Percentiles rank a stretch among this genome's conserved stretches.
These are phyloP conservation scores for Agrotis exclamationis DNA, from an alignment of 2,888 invertebrate species.

Conservation along the genomic window DNA sequence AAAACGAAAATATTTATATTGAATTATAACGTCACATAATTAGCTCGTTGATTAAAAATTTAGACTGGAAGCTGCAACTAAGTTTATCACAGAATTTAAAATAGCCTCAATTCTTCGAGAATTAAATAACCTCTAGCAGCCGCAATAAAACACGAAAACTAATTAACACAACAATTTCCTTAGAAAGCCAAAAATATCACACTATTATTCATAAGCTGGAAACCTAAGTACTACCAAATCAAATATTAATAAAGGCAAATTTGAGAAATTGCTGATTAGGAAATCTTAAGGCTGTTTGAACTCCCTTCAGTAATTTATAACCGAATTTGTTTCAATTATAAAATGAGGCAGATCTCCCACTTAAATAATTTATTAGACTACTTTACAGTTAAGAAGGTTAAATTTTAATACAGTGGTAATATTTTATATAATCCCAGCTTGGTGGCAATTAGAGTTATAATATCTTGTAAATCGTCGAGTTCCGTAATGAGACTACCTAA, in stretches of 20 bases:
- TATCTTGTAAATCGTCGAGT: not conserved
- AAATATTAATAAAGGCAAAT: slow-evolving; percentile 59
- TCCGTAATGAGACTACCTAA: not conserved
- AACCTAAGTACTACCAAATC: slow-evolving; percentile 47
- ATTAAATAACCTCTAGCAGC: not conserved
- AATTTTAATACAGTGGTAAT: slow-evolving; percentile 14
- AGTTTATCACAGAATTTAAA: too few species aligned
- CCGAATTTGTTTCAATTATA: slow-evolving; percentile 62
- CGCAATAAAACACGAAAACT: not conserved
- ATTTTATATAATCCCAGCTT: slow-evolving; percentile 14
- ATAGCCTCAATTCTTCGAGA: too few species aligned
- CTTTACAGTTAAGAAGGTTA: slow-evolving; percentile 8
- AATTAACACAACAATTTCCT: not conserved
- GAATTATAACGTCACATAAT: too few species aligned
- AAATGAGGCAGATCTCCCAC: slow-evolving; percentile 47
- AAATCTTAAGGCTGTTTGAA: slow-evolving; percentile 58
- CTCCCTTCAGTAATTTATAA: slow-evolving; percentile 54
- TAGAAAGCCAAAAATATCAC: slow-evolving; percentile 7
- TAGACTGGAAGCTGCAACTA: too few species aligned
- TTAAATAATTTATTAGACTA: slow-evolving; percentile 56
- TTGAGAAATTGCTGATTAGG: slow-evolving; percentile 59
- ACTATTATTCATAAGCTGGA: not conserved
- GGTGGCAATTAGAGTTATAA: not conserved
- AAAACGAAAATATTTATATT: too few species aligned
- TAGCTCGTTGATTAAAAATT: too few species aligned